Conservation (phyloP, 2,113 vertebrate genomes). For the Chinchilla lanigera region DNA sequence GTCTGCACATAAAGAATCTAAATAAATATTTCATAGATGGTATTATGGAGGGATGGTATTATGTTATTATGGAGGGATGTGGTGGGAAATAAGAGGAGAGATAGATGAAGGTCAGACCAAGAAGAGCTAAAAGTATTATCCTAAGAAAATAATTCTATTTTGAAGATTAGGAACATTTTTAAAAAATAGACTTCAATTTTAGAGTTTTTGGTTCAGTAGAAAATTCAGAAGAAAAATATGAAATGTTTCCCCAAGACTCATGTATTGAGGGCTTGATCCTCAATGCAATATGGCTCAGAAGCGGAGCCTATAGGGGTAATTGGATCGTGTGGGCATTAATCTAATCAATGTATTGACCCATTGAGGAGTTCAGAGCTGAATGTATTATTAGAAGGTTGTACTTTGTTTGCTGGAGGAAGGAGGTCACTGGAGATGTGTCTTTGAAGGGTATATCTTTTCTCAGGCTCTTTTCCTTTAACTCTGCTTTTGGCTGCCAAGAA, state of each 20-base stretch:
- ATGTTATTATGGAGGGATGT: neutral
- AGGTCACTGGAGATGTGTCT: neutral
- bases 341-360: neutral
- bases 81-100: neutral
- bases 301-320: neutral
- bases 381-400: neutral
- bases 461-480: neutral
- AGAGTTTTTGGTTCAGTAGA: neutral
- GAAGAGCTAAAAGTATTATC: neutral
- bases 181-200: constrained; percentile 9
- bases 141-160: neutral
- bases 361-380: neutral
- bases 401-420: neutral
- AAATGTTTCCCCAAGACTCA: neutral
- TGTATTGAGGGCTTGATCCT: neutral
- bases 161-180: neutral
- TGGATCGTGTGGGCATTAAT: neutral
- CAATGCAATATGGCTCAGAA: neutral
- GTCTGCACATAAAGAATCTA: neutral
- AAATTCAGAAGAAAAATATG: neutral
- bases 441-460: neutral
- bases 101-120: neutral
- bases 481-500: neutral
- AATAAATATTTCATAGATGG: constrained; percentile 56
- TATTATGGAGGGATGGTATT: neutral